Base-by-base conservation (phyloP, 1,140 invertebrate species). In the Sinella curviseta region DNA sequence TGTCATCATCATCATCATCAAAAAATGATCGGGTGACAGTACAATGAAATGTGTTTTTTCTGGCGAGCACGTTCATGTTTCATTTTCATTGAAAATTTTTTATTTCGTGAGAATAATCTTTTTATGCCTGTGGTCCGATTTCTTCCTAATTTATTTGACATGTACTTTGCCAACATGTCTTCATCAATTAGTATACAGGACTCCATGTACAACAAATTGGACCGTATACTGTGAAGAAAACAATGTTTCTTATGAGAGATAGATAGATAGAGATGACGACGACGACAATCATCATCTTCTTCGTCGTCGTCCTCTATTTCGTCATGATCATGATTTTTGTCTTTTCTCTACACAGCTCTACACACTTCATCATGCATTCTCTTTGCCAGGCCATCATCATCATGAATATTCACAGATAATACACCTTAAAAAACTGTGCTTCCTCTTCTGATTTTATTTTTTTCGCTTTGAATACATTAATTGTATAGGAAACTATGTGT, bases 111-210 rank as follows among this genome's bases (percentile, higher is more conserved):
- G 65, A 70, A 70, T 70, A 33, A 30, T 31, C 8, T 70, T 70
- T 48, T 60, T 70, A 31, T 70, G 65, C 65, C 65, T 70, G 65
- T 70, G 65, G 65, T 70, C 65, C 65, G 65, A 70, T 70, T 70
- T 70, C 31, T 70, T 33, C 31, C 65, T 70, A 31, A 70, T 70
- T 70, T 70, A 70, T 70, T 30, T 70, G 65, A 70, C 65, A 70
- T 70, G 31, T 70, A 70, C 65, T 70, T 70, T 70, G 65, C 65
- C 65, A 70, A 70, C 65, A 70, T 70, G 65, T 70, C 65, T 70
- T 70, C 65, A 70, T 70, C 65, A 70, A 70, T 70, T 70, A 70
- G 65, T 70, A 70, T 30, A 70, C 30, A 33, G 3, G 12, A 17
- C 3, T 31, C 3, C 2, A 26, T n/a, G 57, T 33, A 70, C 65